Evolutionary conservation across 2,888 invertebrate species (phyloP).

Genomic region (Psylliodes chrysocephalus): DNA sequence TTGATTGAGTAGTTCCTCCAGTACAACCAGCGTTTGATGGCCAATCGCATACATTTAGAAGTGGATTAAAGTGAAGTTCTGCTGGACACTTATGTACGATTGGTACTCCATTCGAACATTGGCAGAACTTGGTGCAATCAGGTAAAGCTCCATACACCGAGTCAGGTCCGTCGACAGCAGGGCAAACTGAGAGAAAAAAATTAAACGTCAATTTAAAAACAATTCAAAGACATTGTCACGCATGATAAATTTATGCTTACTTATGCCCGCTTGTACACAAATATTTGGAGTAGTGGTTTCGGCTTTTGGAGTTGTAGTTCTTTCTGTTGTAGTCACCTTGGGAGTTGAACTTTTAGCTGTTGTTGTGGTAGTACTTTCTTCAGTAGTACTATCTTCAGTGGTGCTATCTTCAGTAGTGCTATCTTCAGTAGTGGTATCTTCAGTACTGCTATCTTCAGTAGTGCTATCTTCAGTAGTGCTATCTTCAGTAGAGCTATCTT

Average conservation of each 20-base stretch:
- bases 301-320: neutral
- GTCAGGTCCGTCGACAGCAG: conserved; percentile 28
- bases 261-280: neutral
- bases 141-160: conserved; percentile 34
- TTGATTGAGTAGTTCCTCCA: neutral
- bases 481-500: neutral
- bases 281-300: neutral
- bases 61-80: conserved; percentile 41
- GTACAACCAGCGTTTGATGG: conserved; percentile 42
- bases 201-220: too few relatives aligned
- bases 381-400: neutral
- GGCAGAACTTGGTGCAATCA: conserved; percentile 41
- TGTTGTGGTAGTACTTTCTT: neutral
- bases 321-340: neutral
- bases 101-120: conserved; percentile 40
- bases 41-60: conserved; percentile 41
- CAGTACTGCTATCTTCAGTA: neutral
- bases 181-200: conserved; percentile 33
- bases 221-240: neutral
- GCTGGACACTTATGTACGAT: conserved; percentile 37
- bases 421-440: neutral
- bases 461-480: neutral
- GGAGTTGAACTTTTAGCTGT: too few relatives aligned
- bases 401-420: neutral
- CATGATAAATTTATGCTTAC: neutral